phyloP scores from a whole-genome alignment of 2,888 invertebrate genomes.

The Miltochrista miniata region DNA sequence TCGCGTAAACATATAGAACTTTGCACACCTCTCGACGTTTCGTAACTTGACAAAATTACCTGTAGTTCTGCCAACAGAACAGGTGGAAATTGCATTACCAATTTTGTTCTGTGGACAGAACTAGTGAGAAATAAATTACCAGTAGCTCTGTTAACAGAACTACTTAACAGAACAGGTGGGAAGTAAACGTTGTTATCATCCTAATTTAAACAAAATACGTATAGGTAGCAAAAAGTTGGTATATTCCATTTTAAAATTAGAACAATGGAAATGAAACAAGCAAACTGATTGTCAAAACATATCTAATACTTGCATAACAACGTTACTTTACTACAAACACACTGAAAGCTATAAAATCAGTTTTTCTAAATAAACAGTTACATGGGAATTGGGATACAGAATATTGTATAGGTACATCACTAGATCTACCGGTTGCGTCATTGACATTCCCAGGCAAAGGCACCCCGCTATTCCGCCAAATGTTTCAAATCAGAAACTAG shows the following conservation, averaged over 20 bases:
- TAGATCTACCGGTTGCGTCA: slow-evolving; percentile 9
- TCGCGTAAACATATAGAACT: too few relatives aligned
- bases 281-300: slow-evolving; percentile 6
- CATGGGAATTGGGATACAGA: slow-evolving; percentile 16
- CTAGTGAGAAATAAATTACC: too few relatives aligned
- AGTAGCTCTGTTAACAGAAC: too few relatives aligned
- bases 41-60: too few relatives aligned
- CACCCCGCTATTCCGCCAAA: slow-evolving; percentile 5
- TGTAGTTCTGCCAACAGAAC: too few relatives aligned
- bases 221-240: not conserved
- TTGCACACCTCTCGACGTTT: too few relatives aligned
- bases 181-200: too few relatives aligned
- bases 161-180: too few relatives aligned
- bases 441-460: slow-evolving; percentile 8
- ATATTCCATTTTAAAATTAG: not conserved
- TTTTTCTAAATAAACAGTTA: slow-evolving; percentile 28
- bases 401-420: slow-evolving; percentile 26
- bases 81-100: too few relatives aligned
- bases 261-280: slow-evolving; percentile 1
- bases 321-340: slow-evolving; percentile 19
- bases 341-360: slow-evolving; percentile 21
- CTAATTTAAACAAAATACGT: too few relatives aligned
- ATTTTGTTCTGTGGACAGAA: too few relatives aligned
- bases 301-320: slow-evolving; percentile 20
- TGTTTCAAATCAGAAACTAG: slow-evolving; percentile 3